Evolutionary conservation across 2,888 invertebrate species (phyloP), one percentile per base, ranked within the genome.

Genomic region (Cetonia aurata): DNA sequence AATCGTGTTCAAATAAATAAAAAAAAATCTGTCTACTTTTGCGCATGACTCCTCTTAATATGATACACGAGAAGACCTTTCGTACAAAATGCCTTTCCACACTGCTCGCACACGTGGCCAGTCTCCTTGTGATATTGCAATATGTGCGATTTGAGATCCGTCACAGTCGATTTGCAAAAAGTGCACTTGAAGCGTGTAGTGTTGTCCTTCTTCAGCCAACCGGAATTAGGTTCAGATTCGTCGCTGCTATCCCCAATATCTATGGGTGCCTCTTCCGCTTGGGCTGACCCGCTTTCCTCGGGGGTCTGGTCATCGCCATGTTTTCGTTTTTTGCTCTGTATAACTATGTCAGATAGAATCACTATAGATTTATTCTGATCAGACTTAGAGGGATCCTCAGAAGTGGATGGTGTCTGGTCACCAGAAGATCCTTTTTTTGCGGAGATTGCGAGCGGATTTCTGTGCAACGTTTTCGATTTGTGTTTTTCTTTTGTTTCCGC

Each of bases 281-380:
- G 3, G 25, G 25, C 25, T 25, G 25, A 8, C 10, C 4, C 37
- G 1, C 8, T 8, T 37, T 37, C 37, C 8, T 8, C 10, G n/a
- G n/a, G n/a, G n/a, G n/a, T n/a, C 8, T 6, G 1, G 2, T 37
- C 37, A 8, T 37, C 37, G 37, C 9, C 37, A 6, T 15, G 15
- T 15, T 56, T 33, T 4, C 33, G 33, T 13, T 33, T 37, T 8
- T 56, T 33, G 4, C 57, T 19, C 12, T 42, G 57, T 42, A 57
- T 57, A 42, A 57, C 42, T 15, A 57, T 57, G 42, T 57, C 42
- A 3, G 57, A 57, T 12, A 57, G 42, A 3, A 57, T 57, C 12
- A 57, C 42, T 15, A 57, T 19, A 0, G 15, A 13, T 37, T 37
- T 37, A 8, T 8, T 8, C 25, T n/a, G n/a, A 33, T 33, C 4